These are phyloP conservation scores for Parnassius smintheus DNA, from an alignment of 2,888 invertebrate genomes.

Conservation along the genomic window DNA sequence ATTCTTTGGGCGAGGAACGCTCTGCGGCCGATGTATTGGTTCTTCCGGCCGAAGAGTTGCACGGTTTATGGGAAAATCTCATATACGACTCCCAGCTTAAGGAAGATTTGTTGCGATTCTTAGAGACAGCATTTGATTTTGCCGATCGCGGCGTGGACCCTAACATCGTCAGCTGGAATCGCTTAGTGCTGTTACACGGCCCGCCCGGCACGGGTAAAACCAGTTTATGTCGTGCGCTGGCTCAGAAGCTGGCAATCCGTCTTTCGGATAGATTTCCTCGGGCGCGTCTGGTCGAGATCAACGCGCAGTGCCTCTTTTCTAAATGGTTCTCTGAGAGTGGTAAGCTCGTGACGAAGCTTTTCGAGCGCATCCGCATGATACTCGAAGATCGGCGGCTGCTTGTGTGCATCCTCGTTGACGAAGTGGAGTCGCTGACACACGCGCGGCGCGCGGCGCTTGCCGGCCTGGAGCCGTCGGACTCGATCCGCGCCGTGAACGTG, in stretches of 20 bases:
- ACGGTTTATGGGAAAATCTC: slow-evolving; percentile 95
- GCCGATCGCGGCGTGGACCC: slow-evolving; percentile 90
- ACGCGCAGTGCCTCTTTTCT: slow-evolving; percentile 98
- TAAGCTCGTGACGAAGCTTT: slow-evolving; percentile 96
- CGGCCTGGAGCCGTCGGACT: slow-evolving; percentile 96
- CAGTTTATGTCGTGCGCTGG: slow-evolving; percentile 95
- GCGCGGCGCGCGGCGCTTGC: slow-evolving; percentile 86
- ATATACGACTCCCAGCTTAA: slow-evolving; percentile 70
- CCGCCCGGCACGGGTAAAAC: slow-evolving; percentile 99
- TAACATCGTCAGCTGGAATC: slow-evolving; percentile 93
- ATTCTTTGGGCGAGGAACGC: slow-evolving; percentile 74
- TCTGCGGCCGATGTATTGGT: slow-evolving; percentile 88
- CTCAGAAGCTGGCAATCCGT: slow-evolving; percentile 92
- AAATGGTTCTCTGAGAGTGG: slow-evolving; percentile 99
- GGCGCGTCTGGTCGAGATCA: slow-evolving; percentile 94
- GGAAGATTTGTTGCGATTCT: slow-evolving; percentile 85
- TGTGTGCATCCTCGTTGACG: slow-evolving; percentile 96
- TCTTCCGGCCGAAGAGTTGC: slow-evolving; percentile 89
- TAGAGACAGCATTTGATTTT: slow-evolving; percentile 91
- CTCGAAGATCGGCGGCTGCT: slow-evolving; percentile 88
- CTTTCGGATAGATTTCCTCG: slow-evolving; percentile 84
- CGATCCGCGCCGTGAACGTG: slow-evolving; percentile 97
- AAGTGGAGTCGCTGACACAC: slow-evolving; percentile 96
- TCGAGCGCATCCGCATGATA: slow-evolving; percentile 91
- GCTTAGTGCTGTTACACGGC: slow-evolving; percentile 93